phyloP scores from a whole-genome alignment of 1,140 invertebrate genomes.

The Pseudomyrmex pallidus region DNA sequence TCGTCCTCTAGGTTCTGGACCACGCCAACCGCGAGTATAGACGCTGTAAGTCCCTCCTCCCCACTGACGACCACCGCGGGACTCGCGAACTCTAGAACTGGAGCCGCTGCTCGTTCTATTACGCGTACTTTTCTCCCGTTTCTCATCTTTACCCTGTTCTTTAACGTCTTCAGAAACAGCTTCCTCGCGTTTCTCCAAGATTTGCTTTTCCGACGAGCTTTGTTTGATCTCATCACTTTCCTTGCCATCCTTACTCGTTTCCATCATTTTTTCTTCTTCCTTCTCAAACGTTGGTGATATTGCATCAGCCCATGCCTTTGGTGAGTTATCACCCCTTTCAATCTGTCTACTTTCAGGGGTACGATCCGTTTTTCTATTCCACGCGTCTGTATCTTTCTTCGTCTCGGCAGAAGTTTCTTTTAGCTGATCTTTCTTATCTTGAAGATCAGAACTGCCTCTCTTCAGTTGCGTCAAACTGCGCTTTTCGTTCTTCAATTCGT shows the following conservation, averaged over 20 bases:
- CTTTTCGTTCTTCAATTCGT: conserved; percentile 86
- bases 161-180: conserved; percentile 77
- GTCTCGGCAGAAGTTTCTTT: conserved; percentile 75
- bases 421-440: conserved; percentile 81
- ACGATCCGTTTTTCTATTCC: conserved; percentile 78
- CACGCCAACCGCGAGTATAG: conserved; percentile 80
- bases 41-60: conserved; percentile 76
- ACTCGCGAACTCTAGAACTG: conserved; percentile 72
- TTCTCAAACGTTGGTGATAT: conserved; percentile 84
- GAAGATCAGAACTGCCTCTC: conserved; percentile 75
- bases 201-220: conserved; percentile 80
- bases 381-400: conserved; percentile 81
- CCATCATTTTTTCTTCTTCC: conserved; percentile 80
- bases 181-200: conserved; percentile 80
- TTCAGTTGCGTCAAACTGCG: conserved; percentile 86
- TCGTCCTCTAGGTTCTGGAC: conserved; percentile 80
- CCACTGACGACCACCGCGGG: conserved; percentile 78
- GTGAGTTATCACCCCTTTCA: conserved; percentile 73
- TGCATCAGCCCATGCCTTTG: conserved; percentile 85
- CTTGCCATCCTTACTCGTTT: conserved; percentile 76
- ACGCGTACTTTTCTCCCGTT: conserved; percentile 81
- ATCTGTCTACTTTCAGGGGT: conserved; percentile 41
- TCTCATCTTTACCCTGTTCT: conserved; percentile 80
- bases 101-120: conserved; percentile 79
- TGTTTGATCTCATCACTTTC: conserved; percentile 78